Evolutionary conservation across 1,140 invertebrate species (phyloP), one percentile per base, ranked within the genome.

Genomic region (Atta cephalotes): DNA sequence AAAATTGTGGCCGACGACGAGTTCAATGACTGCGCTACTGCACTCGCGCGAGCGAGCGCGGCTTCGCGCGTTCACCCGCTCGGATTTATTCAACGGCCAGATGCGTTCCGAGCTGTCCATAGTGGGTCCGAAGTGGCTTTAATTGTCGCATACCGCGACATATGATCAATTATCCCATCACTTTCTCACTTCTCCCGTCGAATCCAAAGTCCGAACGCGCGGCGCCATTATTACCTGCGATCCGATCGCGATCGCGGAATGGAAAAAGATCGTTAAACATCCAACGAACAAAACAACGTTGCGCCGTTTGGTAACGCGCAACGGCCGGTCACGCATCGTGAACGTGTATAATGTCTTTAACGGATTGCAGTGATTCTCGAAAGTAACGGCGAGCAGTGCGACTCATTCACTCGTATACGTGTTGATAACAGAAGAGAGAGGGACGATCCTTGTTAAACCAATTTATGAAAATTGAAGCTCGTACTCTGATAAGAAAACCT

Each of bases 341-440:
- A 79, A 79, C 82, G 72, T 79, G 82, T 79, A 84, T 84, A 84
- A 84, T 84, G 80, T 85, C 82, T 78, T 79, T 66, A 85, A 85
- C 76, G 82, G 76, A 85, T 85, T 79, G 76, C 76, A 79, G 76
- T 78, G 82, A 85, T 85, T 85, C 82, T 85, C 74, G 82, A 79
- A 85, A 85, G 82, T 85, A 79, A 79, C 74, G 82, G 72, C 74
- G 70, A 84, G 80, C 80, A 76, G 80, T 74, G 56, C 80, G 70
- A 74, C 56, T 84, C 80, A 76, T 84, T 84, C 70, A 62, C 1
- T 84, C 45, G 45, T 35, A 51, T 7, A 25, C 39, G 70, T 58
- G 25, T 53, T 76, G 56, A 76, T 84, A 84, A 76, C 70, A 21
- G 35, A 56, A 14, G n/a, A n/a, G 77, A 53, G n/a, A 21, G 39